Conservation (phyloP, 2,113 vertebrate species). For the Seriola rivoliana region DNA sequence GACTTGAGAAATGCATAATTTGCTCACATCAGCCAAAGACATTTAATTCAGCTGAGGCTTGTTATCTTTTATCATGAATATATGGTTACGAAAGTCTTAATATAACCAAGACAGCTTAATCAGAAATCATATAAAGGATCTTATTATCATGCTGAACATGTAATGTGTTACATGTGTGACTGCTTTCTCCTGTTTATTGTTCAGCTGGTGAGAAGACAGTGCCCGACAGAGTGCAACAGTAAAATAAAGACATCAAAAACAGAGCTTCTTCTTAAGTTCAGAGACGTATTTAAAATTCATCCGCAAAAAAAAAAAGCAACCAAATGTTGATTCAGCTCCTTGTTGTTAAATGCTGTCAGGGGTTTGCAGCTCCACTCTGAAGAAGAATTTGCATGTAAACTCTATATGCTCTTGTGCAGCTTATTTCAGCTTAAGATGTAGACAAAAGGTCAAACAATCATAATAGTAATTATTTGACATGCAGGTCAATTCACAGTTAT, state of each 20-base stretch:
- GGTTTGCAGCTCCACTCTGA: not conserved
- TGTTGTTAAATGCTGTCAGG: slow-evolving; percentile 27
- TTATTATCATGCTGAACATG: slow-evolving; percentile 24
- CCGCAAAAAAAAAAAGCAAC: not conserved
- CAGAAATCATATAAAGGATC: slow-evolving; percentile 8
- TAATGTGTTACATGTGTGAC: not conserved
- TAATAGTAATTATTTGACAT: slow-evolving; percentile 20
- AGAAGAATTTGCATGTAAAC: slow-evolving; percentile 16
- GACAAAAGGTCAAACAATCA: not conserved
- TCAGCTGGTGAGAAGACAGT: not conserved
- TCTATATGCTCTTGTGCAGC: slow-evolving; percentile 12
- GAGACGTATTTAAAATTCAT: slow-evolving; percentile 40
- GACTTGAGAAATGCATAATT: not conserved
- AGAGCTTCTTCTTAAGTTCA: slow-evolving; percentile 32
- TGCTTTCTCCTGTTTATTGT: slow-evolving; percentile 32
- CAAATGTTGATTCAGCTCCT: slow-evolving; percentile 51
- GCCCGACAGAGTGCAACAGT: slow-evolving; percentile 12
- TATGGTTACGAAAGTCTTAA: not conserved
- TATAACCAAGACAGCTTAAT: slow-evolving; percentile 8
- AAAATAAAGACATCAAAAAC: slow-evolving; percentile 52
- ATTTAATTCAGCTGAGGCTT: slow-evolving; percentile 19
- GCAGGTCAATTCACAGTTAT: not conserved
- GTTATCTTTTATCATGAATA: slow-evolving; percentile 1
- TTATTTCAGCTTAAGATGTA: too few species aligned
- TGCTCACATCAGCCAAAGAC: slow-evolving; percentile 17